These are phyloP conservation scores for Volucella zonaria DNA, from an alignment of 2,888 invertebrate species.

Conservation along the genomic window DNA sequence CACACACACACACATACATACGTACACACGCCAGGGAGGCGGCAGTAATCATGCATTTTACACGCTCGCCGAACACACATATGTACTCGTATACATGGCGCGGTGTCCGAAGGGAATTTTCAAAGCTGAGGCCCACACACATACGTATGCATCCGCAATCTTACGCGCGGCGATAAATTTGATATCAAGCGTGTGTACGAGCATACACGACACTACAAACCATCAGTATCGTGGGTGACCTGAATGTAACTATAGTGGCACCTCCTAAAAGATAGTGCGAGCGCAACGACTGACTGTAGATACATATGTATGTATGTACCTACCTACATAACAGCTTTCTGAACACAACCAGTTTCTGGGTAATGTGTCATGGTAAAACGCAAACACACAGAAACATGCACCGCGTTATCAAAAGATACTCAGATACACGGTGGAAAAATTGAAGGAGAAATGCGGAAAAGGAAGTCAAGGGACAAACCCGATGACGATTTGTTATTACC, in stretches of 20 bases:
- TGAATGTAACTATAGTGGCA: constrained; percentile 64
- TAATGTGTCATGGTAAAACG: constrained; percentile 64
- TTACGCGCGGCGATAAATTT: constrained; percentile 56
- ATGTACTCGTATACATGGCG: background rate
- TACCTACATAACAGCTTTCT: constrained; percentile 2
- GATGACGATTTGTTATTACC: background rate
- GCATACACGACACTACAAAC: constrained; percentile 17
- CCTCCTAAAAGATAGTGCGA: constrained; percentile 52
- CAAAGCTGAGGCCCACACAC: constrained; percentile 22
- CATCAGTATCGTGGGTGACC: constrained; percentile 70
- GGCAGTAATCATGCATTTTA: background rate
- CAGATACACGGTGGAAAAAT: background rate
- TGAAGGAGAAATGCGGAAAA: constrained; percentile 32
- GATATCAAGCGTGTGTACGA: constrained; percentile 53
- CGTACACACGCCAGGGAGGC: constrained; percentile 12
- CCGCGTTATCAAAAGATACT: too few species aligned
- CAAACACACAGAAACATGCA: constrained; percentile 20
- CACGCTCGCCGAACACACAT: constrained; percentile 12
- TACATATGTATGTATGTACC: background rate
- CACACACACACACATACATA: constrained; percentile 9
- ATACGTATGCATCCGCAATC: constrained; percentile 39
- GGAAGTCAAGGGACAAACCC: constrained; percentile 33
- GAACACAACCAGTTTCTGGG: constrained; percentile 33
- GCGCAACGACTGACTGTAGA: background rate
- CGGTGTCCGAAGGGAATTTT: constrained; percentile 48